Evolutionary conservation across 2,113 vertebrate species (phyloP), one percentile per base, ranked within the genome.

Genomic region (Indri indri): DNA sequence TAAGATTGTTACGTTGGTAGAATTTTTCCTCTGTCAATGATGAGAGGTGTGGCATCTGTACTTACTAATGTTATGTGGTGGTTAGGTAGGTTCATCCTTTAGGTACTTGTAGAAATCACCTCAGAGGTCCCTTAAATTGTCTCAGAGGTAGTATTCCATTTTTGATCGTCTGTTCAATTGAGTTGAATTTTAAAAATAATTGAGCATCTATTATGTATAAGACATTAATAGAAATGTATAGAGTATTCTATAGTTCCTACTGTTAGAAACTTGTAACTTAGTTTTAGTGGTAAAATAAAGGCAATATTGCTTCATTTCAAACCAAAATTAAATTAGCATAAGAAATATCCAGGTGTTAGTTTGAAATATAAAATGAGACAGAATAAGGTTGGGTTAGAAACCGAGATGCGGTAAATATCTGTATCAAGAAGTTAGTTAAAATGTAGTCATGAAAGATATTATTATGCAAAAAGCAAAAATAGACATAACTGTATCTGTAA

Each of bases 281-380:
- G 13, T 68, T 95, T 94, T 81, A 17, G 17, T 81, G 20, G 50
- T 37, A 85, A 81, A 74, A 74, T 0, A 27, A 57, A 47, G 11
- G n/a, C 17, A 80, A 84, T 73, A 61, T 71, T 93, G 11, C 22
- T 80, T 65, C 47, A 59, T 80, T 82, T 82, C 1, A 57, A 85
- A 82, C 27, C 23, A 61, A 95, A 47, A 82, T 81, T 37, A 61
- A 76, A 40, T 80, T 91, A 4, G 76, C 16, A 59, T 59, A 40
- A 87, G 50, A 73, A 57, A 81, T 68, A 6, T 63, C 50, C 18
- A 45, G 5, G 84, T 90, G 47, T 68, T 94, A 86, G 23, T 66
- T 92, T 63, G 25, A 95, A 93, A 90, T 83, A 73, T 50, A 66
- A 95, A 89, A 66, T 89, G 79, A 32, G n/a, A 50, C 14, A 57